Evolutionary conservation across 2,888 invertebrate species (phyloP).

Genomic region (Tetanocera ferruginea): DNA sequence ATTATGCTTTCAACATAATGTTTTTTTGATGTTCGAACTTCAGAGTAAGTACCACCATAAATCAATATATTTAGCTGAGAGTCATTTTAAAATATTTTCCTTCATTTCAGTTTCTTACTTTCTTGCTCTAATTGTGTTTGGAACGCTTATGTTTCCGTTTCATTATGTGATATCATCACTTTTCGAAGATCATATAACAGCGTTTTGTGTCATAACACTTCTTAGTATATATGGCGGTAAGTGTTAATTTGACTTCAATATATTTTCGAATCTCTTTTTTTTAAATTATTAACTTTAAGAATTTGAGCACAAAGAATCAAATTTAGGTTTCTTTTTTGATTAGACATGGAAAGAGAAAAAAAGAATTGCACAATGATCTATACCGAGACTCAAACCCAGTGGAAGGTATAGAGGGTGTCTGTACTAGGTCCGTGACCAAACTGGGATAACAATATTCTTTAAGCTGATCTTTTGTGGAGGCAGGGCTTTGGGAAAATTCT

Average conservation of each 20-base stretch:
- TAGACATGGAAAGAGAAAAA: no score
- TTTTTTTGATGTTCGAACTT: not conserved
- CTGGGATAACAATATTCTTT: no score
- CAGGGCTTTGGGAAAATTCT: no score
- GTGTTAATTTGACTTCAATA: not conserved
- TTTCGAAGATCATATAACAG: conserved; percentile 74
- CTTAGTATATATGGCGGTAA: conserved; percentile 43
- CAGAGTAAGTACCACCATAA: not conserved
- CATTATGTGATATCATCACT: conserved; percentile 60
- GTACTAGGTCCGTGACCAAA: no score
- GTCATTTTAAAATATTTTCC: not conserved
- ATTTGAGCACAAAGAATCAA: no score
- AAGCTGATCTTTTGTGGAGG: no score
- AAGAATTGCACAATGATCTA: no score
- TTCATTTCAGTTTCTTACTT: conserved; percentile 2
- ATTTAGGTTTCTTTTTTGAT: no score
- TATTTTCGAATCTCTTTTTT: no score
- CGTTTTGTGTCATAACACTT: conserved; percentile 37
- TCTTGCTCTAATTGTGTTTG: conserved; percentile 36
- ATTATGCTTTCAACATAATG: not conserved
- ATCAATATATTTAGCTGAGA: not conserved
- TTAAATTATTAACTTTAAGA: no score
- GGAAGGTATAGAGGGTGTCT: no score
- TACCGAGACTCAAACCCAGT: no score
- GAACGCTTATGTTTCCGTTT: conserved; percentile 33